Evolutionary conservation across 2,888 invertebrate species (phyloP), one percentile per base, ranked within the genome.

Genomic region (Petrolisthes cinctipes): DNA sequence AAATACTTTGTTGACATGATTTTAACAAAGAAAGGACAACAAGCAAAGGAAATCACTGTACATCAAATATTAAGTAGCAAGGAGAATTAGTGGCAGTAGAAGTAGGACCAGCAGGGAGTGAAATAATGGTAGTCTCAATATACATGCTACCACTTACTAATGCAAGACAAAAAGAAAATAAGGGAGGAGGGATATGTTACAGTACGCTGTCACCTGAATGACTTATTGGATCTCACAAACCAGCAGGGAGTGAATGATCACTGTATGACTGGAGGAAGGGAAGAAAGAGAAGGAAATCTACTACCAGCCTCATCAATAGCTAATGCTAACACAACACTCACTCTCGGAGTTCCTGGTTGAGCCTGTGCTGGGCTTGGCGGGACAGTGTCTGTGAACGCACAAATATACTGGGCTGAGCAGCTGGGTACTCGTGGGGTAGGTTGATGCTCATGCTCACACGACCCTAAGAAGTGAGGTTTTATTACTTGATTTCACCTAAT

Each of bases 371-470:
- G 4, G 81, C 82, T 20, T 85, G 73, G 53, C 88, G 85, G n/a
- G 76, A 82, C 56, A 88, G 82, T n/a, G 84, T 88, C 82, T 88
- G 88, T 11, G 85, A 85, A 6, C 88, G 88, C 20, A 88, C 88
- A 82, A 88, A 88, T 37, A 88, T 68, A 5, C 23, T 83, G 11
- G 88, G 88, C 20, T 53, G 76, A 14, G 82, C 82, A 6, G 84
- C 85, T 23, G 88, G 88, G 73, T 88, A 88, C 53, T 85, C 79
- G 17, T 85, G 88, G 23, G 88, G 88, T 37, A 88, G 82, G 68
- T 76, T 88, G 20, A 85, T 71, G 56, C 88, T 88, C 82, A 88
- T 56, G 23, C 71, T 85, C 23, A 85, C 56, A 68, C 78, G 68
- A 56, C 88, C 88, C 88, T 88, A 68, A 37, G 37, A 37, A 37